A percentile compares a stretch with the other conserved stretches of the same genome.
Conservation (phyloP, 2,888 invertebrate species). For the Chalcosyrphus nemorum region DNA sequence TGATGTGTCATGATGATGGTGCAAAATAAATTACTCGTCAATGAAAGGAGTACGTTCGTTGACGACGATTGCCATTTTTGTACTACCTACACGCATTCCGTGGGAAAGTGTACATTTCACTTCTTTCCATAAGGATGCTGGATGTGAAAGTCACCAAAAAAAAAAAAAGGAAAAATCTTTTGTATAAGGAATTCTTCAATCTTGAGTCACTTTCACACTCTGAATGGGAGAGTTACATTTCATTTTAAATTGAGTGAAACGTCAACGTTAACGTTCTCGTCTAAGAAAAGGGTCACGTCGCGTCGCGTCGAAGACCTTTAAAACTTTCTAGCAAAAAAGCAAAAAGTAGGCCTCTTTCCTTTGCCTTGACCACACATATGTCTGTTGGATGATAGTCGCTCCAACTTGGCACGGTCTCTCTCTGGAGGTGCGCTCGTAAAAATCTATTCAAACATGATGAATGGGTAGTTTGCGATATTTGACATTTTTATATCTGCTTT, state of each 20-base stretch:
- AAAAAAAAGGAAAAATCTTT: neutral
- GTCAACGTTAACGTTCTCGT: neutral
- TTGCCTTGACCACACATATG: constrained; percentile 10
- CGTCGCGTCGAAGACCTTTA: neutral
- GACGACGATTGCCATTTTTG: constrained; percentile 54
- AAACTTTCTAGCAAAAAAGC: neutral
- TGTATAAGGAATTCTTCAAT: constrained; percentile 26
- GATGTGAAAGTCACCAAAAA: constrained; percentile 33
- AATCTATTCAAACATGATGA: constrained; percentile 21
- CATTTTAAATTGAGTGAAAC: constrained; percentile 18
- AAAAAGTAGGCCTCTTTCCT: no score
- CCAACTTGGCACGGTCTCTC: constrained; percentile 9
- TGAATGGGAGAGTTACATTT: no score
- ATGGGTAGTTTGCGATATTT: constrained; percentile 3
- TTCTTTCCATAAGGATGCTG: constrained; percentile 46
- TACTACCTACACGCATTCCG: constrained; percentile 14
- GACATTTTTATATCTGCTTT: constrained; percentile 29
- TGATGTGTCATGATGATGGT: constrained; percentile 60
- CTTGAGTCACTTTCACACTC: constrained; percentile 26
- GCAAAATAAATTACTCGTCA: constrained; percentile 53
- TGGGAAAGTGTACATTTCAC: constrained; percentile 46
- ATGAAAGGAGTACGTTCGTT: constrained; percentile 25
- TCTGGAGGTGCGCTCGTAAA: neutral
- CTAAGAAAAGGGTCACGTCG: no score
- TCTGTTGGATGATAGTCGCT: no score